Evolutionary conservation across 2,113 vertebrate genomes (phyloP), one percentile per base, ranked within the genome.

Genomic region (Rhinoderma darwinii): DNA sequence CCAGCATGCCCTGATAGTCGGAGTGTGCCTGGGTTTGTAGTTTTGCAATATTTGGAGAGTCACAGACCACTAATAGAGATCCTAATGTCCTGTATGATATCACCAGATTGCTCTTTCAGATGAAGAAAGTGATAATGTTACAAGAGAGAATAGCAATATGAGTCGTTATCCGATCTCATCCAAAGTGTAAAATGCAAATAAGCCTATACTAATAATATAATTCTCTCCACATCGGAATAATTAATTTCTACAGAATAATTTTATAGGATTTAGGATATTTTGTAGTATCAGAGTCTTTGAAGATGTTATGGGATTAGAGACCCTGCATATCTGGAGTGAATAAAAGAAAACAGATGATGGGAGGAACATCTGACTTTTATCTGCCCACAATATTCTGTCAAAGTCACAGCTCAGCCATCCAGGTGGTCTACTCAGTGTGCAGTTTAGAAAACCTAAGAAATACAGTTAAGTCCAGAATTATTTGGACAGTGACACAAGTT

Each of bases 341-440:
- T 44, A 63, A 43, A 41, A n/a, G 41, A 82, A 44, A 15, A 63
- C 56, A 82, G 79, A 82, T 82, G 79, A 78, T 27, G 41, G 68
- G 68, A 72, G 68, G 43, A 83, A 72, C 63, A 35, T 68, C 81
- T 72, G 63, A 83, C 63, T 86, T 89, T 89, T 70, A 84, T 59
- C 35, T 10, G 82, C n/a, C 5, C 0, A 20, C n/a, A 18, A 37
- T 15, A 83, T 37, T 35, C 15, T 12, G 25, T 25, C 20, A 66
- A 66, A 56, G 79, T 66, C 79, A 66, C 5, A n/a, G n/a, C 37
- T 63, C 59, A 59, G 25, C 56, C 22, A 18, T 30, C 39, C 59
- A 66, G 79, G 56, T 66, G 54, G 79, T 63, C 79, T 43, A 30
- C 2, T 30, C 30, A 37, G 44, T 20, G 75, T 51, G 14, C 47